Evolutionary conservation across 1,140 invertebrate genomes (phyloP).

Genomic region (Apis dorsata): DNA sequence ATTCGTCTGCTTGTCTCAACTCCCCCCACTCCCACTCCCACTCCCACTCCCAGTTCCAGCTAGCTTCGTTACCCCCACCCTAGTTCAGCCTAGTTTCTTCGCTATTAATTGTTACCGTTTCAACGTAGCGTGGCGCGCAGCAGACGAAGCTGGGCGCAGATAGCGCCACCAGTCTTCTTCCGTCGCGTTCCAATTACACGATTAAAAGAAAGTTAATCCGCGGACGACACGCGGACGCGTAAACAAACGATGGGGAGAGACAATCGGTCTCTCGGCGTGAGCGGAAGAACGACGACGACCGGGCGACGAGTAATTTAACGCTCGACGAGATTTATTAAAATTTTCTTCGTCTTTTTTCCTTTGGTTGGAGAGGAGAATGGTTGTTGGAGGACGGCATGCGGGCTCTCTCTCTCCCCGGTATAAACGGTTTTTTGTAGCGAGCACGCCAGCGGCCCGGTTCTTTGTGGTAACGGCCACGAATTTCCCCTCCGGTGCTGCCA

Average conservation of each 20-base stretch:
- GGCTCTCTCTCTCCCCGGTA: conserved; percentile 31
- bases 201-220: conserved; percentile 66
- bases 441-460: not conserved
- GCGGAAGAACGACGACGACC: conserved; percentile 4
- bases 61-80: not conserved
- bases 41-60: not conserved
- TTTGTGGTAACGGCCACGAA: conserved; percentile 40
- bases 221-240: conserved; percentile 21
- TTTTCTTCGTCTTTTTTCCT: conserved; percentile 38
- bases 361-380: not conserved
- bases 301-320: conserved; percentile 69
- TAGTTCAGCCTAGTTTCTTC: conserved; percentile 1
- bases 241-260: conserved; percentile 38
- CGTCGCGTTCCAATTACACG: conserved; percentile 50
- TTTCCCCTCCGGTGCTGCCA: conserved; percentile 19
- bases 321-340: conserved; percentile 71
- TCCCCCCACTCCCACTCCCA: not conserved
- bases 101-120: conserved; percentile 38
- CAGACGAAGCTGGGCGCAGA: too few relatives aligned
- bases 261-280: not conserved
- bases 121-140: not conserved
- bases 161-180: conserved; percentile 15
- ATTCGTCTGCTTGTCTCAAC: conserved; percentile 14
- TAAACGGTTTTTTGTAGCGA: conserved; percentile 60
- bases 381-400: conserved; percentile 37